A percentile compares a stretch with the other conserved stretches of the same genome.
phyloP scores from a whole-genome alignment of 2,797 vertebrate genomes.

The Falco peregrinus region DNA sequence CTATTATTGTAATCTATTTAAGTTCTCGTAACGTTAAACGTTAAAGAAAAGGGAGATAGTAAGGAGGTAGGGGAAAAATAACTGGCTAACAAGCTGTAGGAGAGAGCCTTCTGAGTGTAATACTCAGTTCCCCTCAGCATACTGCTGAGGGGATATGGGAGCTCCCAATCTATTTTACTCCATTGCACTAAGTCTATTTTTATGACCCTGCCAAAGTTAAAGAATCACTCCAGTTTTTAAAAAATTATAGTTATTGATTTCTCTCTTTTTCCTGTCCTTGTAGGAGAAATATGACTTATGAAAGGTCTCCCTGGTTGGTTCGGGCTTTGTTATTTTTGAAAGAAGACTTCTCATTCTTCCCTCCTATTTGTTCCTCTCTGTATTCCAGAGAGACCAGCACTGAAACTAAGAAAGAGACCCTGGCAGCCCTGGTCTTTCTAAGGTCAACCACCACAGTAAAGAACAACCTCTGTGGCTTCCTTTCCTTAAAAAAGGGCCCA shows the following conservation, averaged over 20 bases:
- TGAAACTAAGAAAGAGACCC: not conserved
- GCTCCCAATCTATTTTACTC: not conserved
- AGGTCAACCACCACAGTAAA: not conserved
- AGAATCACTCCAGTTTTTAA: not conserved
- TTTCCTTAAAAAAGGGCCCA: not conserved
- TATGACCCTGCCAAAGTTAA: not conserved
- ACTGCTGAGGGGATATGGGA: not conserved
- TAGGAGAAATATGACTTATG: not conserved
- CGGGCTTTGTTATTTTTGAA: conserved; percentile 4
- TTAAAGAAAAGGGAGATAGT: not conserved
- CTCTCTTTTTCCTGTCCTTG: not conserved
- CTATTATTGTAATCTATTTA: not conserved
- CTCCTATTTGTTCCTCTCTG: not conserved
- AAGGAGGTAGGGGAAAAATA: not conserved
- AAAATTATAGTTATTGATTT: conserved; percentile 24
- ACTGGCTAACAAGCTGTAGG: not conserved
- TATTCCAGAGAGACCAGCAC: not conserved
- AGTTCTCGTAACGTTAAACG: not conserved
- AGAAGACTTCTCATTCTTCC: conserved; percentile 6
- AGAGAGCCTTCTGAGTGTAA: not conserved
- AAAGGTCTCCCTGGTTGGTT: not conserved
- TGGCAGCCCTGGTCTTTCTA: not conserved
- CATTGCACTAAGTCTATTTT: not conserved
- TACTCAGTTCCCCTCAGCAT: not conserved
- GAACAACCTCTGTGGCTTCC: not conserved